These are phyloP conservation scores for Leptogaster cylindrica DNA, from an alignment of 2,888 invertebrate genomes.

Conservation along the genomic window DNA sequence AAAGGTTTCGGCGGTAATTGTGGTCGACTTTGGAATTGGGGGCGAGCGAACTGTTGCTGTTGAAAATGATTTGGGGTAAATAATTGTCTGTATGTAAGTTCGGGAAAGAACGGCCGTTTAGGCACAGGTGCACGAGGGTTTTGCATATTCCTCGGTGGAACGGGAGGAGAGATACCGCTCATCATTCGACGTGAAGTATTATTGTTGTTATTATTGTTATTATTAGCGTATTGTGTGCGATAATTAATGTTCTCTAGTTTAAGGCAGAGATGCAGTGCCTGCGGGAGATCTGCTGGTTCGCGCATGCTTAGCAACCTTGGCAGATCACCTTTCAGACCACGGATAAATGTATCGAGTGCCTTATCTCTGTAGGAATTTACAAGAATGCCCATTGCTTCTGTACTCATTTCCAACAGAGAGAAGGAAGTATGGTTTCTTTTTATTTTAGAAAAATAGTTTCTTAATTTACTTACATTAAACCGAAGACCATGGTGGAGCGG, in stretches of 20 bases:
- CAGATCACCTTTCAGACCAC: constrained; percentile 31
- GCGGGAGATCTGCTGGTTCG: constrained; percentile 38
- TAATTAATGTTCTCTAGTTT: constrained; percentile 26
- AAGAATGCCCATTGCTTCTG: constrained; percentile 29
- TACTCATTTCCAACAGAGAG: constrained; percentile 35
- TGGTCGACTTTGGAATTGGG: not conserved
- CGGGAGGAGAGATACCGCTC: not conserved
- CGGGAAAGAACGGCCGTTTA: not conserved
- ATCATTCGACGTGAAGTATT: not conserved
- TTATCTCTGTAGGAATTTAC: constrained; percentile 38
- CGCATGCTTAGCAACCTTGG: constrained; percentile 34
- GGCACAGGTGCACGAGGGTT: not conserved
- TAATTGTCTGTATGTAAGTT: no score
- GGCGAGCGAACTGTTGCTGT: not conserved
- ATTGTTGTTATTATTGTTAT: not conserved
- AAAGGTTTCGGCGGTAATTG: not conserved
- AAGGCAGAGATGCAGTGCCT: constrained; percentile 36
- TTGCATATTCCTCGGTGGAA: not conserved
- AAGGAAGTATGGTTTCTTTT: no score
- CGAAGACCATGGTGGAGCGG: no score
- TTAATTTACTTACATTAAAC: no score
- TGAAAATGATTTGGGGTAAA: not conserved
- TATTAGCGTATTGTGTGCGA: not conserved
- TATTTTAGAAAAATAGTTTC: no score
- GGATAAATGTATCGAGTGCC: constrained; percentile 39